Evolutionary conservation across 1,140 invertebrate species (phyloP).

Genomic region (Doryteuthis pealeii): DNA sequence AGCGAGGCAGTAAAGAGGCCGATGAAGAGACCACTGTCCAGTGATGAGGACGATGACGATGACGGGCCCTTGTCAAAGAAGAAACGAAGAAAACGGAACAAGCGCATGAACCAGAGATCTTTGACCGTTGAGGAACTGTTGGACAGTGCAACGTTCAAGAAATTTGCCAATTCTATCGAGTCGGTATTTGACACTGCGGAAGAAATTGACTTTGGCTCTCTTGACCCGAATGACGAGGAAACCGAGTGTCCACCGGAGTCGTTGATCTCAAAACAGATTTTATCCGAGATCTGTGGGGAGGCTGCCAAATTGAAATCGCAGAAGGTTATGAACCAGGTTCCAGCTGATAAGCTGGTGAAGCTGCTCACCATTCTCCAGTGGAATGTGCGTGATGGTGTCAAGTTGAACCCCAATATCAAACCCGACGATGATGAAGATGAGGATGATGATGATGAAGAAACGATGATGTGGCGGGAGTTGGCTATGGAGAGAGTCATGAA

Average conservation of each 20-base stretch:
- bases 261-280: constrained; percentile 76
- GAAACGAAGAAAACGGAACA: constrained; percentile 72
- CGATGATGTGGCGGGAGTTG: constrained; percentile 83
- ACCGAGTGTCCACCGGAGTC: constrained; percentile 74
- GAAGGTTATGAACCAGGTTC: constrained; percentile 68
- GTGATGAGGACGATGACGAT: background rate
- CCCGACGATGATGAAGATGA: constrained; percentile 67
- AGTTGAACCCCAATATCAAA: constrained; percentile 77
- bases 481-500: constrained; percentile 87
- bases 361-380: constrained; percentile 85
- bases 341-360: constrained; percentile 82
- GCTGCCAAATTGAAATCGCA: constrained; percentile 88
- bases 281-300: constrained; percentile 87
- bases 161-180: constrained; percentile 87
- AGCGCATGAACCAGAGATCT: constrained; percentile 74
- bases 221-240: constrained; percentile 68
- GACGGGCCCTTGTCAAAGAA: constrained; percentile 17
- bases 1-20: background rate
- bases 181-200: constrained; percentile 87
- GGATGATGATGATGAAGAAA: constrained; percentile 78
- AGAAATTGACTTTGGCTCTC: constrained; percentile 70
- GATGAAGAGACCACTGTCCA: background rate
- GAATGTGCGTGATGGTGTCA: constrained; percentile 87
- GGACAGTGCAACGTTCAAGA: constrained; percentile 92
- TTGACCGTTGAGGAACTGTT: constrained; percentile 85